Base-by-base conservation (phyloP, 2,888 invertebrate genomes). In the Helleia helle region DNA sequence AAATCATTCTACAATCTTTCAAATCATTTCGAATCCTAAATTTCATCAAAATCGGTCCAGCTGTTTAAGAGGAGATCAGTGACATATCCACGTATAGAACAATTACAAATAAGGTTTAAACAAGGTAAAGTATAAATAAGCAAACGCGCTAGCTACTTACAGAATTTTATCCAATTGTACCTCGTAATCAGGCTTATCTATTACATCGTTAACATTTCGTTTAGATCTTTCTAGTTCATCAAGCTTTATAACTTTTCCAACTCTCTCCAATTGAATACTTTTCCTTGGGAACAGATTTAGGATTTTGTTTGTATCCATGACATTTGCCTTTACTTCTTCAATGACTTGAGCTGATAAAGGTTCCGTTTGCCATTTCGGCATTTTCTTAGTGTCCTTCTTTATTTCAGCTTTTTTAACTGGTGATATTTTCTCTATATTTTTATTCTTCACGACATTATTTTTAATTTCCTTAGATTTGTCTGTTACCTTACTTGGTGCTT, bases 131-230 rank as follows among this genome's bases (percentile, higher is more conserved):
- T n/a, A n/a, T n/a, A n/a, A n/a, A n/a, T n/a, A n/a, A n/a, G n/a
- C n/a, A n/a, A n/a, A n/a, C n/a, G n/a, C n/a, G n/a, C n/a, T 37
- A 12, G 12, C 17, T 53, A 77, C 80, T 75, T 62, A 81, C 81
- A 56, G 70, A 7, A 62, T 66, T 54, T 47, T 72, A 37, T 73
- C 75, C 6, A 79, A 39, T 41, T 62, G 71, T 0, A 62, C 56
- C 53, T 77, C 79, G 39, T 53, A 65, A n/a, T 45, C 41, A 12
- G 54, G 48, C 1, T 44, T 38, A 13, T 47, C 36, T 27, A 34
- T 22, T 2, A 46, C 34, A 6, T 38, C 25, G 1, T 11, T 36
- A 0, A 26, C 27, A 12, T 50, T 47, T 43, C 77, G 63, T 50
- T 65, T 75, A 4, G 37, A 41, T 45, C 76, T 69, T 2, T 40